Conservation (phyloP, 2,888 invertebrate genomes). For the Amaurobius ferox region DNA sequence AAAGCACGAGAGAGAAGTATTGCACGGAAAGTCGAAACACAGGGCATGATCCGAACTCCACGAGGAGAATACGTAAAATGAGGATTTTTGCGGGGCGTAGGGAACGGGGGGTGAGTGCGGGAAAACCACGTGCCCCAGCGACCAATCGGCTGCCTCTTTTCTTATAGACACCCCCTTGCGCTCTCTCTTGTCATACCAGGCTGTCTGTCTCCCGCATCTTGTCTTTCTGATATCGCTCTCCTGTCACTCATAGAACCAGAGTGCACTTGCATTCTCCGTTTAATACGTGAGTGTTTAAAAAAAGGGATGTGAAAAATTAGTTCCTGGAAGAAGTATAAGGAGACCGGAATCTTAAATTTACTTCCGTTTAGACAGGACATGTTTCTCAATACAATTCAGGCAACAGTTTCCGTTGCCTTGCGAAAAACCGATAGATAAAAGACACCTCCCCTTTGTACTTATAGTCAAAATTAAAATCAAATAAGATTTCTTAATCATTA, state of each 20-base stretch:
- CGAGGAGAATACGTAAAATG: constrained; percentile 9
- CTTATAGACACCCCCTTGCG: neutral
- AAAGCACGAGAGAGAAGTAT: too few species aligned
- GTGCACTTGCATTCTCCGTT: neutral
- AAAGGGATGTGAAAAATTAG: too few species aligned
- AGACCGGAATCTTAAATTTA: neutral
- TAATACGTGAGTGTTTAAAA: neutral
- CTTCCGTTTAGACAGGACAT: neutral
- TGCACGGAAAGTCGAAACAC: neutral
- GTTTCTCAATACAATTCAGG: too few species aligned
- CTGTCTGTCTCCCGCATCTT: constrained; percentile 15
- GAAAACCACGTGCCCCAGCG: constrained; percentile 39
- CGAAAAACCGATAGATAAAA: too few species aligned
- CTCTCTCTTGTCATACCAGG: constrained; percentile 24
- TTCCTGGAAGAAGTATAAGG: neutral
- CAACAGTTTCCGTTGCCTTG: too few species aligned
- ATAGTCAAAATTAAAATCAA: too few species aligned
- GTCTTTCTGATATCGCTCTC: constrained; percentile 6
- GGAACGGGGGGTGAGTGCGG: neutral
- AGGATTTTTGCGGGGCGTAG: neutral
- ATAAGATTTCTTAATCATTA: too few species aligned
- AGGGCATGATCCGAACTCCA: neutral
- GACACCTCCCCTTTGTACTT: too few species aligned
- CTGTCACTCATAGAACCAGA: neutral
- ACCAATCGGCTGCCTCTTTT: constrained; percentile 36